Conservation (phyloP, 2,797 vertebrate genomes). For the Spheniscus humboldti region DNA sequence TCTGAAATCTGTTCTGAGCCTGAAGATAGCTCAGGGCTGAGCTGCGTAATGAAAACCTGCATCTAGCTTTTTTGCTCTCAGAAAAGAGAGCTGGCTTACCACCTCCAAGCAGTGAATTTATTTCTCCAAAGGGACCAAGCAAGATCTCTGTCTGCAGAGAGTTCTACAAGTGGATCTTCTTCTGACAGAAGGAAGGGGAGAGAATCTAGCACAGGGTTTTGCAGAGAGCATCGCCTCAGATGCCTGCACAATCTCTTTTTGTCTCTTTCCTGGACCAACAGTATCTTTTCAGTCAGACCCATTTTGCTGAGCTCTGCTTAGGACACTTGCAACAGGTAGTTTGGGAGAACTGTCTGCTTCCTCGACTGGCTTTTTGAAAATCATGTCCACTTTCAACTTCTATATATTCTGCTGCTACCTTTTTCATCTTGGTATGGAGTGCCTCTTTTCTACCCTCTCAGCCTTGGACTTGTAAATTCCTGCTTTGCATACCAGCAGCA, state of each 20-base stretch:
- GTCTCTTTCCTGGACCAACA: background rate
- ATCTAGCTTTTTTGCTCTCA: background rate
- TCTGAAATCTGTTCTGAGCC: background rate
- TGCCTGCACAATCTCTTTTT: background rate
- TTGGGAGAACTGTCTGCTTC: background rate
- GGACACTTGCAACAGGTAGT: background rate
- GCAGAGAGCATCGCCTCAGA: background rate
- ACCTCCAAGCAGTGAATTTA: background rate
- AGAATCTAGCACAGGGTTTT: background rate
- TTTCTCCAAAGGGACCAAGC: background rate
- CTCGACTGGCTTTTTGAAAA: background rate
- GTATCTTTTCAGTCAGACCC: background rate
- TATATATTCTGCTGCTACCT: background rate
- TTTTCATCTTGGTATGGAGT: background rate
- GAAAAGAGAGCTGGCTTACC: background rate
- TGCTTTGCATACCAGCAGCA: background rate
- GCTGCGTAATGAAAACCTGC: background rate
- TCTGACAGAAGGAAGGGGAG: background rate
- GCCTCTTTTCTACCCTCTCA: background rate
- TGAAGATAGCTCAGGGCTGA: background rate
- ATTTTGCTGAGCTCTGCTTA: background rate
- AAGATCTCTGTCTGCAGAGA: background rate
- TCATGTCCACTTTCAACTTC: no score
- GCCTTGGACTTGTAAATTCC: background rate
- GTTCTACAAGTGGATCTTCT: background rate